phyloP scores from a whole-genome alignment of 2,888 invertebrate species.

The Drosophila monieri region DNA sequence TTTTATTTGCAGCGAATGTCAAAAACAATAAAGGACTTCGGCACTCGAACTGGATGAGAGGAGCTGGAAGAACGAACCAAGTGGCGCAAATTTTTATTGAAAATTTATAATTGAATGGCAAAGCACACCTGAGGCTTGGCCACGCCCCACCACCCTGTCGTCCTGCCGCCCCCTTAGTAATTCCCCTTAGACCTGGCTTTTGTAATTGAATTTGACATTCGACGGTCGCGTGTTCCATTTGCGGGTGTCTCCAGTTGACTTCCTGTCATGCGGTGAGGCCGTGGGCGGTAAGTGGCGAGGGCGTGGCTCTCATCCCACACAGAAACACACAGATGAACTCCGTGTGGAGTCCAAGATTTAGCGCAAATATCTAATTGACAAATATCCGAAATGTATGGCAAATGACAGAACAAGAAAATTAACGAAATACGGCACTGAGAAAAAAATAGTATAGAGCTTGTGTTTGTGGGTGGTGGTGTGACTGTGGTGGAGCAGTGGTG shows the following conservation, averaged over 20 bases:
- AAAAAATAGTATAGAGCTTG: background rate
- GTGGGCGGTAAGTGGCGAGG: slow-evolving; percentile 10
- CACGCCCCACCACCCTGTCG: slow-evolving; percentile 12
- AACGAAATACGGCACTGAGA: slow-evolving; percentile 13
- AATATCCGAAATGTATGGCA: slow-evolving; percentile 42
- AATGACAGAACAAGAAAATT: slow-evolving; percentile 33
- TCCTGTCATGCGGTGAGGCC: slow-evolving; percentile 30
- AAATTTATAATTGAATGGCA: slow-evolving; percentile 81
- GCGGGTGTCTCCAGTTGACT: slow-evolving; percentile 36
- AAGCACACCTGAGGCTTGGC: slow-evolving; percentile 77
- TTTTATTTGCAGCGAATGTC: slow-evolving; percentile 54
- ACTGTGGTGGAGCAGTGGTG: slow-evolving; percentile 2
- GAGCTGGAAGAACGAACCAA: slow-evolving; percentile 23
- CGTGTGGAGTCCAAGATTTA: slow-evolving; percentile 34
- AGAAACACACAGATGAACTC: slow-evolving; percentile 16
- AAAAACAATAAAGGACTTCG: slow-evolving; percentile 68
- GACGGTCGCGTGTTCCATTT: slow-evolving; percentile 41
- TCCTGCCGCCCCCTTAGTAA: background rate
- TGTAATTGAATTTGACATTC: slow-evolving; percentile 68
- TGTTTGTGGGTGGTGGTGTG: background rate
- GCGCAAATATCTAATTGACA: slow-evolving; percentile 52
- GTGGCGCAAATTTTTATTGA: slow-evolving; percentile 68
- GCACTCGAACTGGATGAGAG: background rate
- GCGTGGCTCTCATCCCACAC: slow-evolving; percentile 8
- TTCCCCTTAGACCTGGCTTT: slow-evolving; percentile 14